Evolutionary conservation across 2,888 invertebrate species (phyloP).

Genomic region (Silvanus unidentatus): DNA sequence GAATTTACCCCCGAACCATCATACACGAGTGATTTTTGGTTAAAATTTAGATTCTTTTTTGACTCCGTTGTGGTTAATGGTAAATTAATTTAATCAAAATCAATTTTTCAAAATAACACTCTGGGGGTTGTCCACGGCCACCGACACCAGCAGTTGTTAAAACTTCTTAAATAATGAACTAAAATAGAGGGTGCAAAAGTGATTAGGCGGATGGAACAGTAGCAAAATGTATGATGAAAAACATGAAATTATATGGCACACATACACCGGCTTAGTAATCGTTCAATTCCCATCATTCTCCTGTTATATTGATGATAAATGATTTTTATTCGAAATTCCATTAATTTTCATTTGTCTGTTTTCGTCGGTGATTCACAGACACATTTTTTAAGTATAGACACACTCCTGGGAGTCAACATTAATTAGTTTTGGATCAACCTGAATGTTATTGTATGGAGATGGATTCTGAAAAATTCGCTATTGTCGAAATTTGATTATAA

Average conservation of each 20-base stretch:
- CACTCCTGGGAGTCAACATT: constrained; percentile 24
- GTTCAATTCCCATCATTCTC: constrained; percentile 34
- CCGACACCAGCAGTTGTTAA: not conserved
- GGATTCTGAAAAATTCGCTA: too few relatives aligned
- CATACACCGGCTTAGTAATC: too few relatives aligned
- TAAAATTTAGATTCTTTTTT: too few relatives aligned
- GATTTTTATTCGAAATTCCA: constrained; percentile 37
- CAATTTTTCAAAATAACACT: constrained; percentile 26
- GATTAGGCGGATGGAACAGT: constrained; percentile 6
- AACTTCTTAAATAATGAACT: constrained; percentile 22
- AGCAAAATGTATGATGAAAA: constrained; percentile 23
- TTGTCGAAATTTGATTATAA: too few relatives aligned
- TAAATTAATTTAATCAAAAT: constrained; percentile 3
- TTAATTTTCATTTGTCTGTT: constrained; percentile 43
- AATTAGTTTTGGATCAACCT: constrained; percentile 34
- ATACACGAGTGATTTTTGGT: not conserved
- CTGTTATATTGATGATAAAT: constrained; percentile 35
- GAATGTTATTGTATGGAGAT: constrained; percentile 17
- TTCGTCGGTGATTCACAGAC: constrained; percentile 36
- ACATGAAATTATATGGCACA: not conserved
- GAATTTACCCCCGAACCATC: not conserved
- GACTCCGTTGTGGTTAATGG: too few relatives aligned
- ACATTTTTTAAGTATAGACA: constrained; percentile 11
- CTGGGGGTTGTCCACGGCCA: constrained; percentile 1
- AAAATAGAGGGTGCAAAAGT: too few relatives aligned